Base-by-base conservation (phyloP, 2,113 vertebrate genomes). In the Campylomormyrus numenius region DNA sequence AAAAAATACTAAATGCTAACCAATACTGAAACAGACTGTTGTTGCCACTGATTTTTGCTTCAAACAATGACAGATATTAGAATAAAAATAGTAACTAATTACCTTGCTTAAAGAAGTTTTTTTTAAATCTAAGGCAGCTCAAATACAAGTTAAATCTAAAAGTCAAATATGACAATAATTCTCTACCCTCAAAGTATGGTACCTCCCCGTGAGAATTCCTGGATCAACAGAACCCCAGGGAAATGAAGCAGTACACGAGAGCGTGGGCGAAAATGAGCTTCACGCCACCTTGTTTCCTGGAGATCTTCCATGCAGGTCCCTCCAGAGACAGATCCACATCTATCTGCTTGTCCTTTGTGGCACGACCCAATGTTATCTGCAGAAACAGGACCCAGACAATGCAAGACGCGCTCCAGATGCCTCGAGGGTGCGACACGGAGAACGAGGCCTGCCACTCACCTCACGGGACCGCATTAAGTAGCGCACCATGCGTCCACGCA, bases 281-380 rank as follows among this genome's bases (percentile, higher is more conserved):
- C 45, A 77, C 15, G n/a, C 27, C 8, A 98, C 98, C 98, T 96
- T 99, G 98, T 93, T 98, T 98, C 90, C 98, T 96, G 77, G 98
- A 99, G 93, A 99, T 98, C 94, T 99, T 99, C 98, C 98, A 99
- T 35, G 98, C 98, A 0, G 98, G 98, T 4, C 98, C 98, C 92
- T 99, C 98, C 90, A 99, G 91, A 0, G 98, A 98, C 88, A 99
- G 93, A 94, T 99, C 98, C 87, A 99, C 98, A 0, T 99, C 98
- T 9, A 99, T 98, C 93, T 98, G 98, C 94, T 98, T 98, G 93
- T 99, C 98, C 95, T 98, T 99, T 19, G 98, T 99, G 6, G 98
- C 98, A 93, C 98, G 96, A 80, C 98, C 98, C 91, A 99, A 92
- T 0, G 98, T 99, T 89, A 99, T 98, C 98, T 99, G 92, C 87